Evolutionary conservation across 2,113 vertebrate species (phyloP).

Genomic region (Plotosus lineatus): DNA sequence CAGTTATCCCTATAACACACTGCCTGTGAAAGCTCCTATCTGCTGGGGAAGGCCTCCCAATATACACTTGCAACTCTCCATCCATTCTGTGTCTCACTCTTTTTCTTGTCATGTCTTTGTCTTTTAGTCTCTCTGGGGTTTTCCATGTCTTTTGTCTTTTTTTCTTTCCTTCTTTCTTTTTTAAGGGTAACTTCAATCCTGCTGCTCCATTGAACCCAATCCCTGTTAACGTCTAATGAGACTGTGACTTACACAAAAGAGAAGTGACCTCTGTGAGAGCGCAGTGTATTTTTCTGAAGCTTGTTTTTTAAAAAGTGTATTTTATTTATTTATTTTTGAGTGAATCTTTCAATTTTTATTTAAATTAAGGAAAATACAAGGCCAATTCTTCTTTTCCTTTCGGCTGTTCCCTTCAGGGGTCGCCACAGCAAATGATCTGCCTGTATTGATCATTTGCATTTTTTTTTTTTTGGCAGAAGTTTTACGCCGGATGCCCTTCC

Average conservation of each 20-base stretch:
- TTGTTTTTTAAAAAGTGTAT: too few species aligned
- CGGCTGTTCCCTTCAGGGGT: too few species aligned
- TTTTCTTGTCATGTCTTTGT: background rate
- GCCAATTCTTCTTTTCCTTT: too few species aligned
- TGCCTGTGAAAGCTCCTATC: background rate
- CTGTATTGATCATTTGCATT: too few species aligned
- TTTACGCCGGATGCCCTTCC: too few species aligned
- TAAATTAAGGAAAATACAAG: too few species aligned
- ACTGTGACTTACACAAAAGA: constrained; percentile 5
- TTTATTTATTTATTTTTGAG: too few species aligned
- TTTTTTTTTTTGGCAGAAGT: too few species aligned
- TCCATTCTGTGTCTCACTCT: background rate
- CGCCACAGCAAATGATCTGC: too few species aligned
- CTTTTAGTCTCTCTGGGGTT: background rate
- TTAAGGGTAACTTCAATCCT: background rate
- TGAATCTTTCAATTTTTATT: too few species aligned
- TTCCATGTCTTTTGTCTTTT: background rate
- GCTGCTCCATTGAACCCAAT: constrained; percentile 29
- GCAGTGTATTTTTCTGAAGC: constrained; percentile 8
- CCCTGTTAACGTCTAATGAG: constrained; percentile 27
- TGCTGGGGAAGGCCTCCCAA: background rate
- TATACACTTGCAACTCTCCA: background rate
- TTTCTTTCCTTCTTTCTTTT: background rate
- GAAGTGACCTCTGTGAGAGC: background rate
- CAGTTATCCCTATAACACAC: background rate